Evolutionary conservation across 1,140 invertebrate species (phyloP), one percentile per base, ranked within the genome.

Genomic region (Hyposmocoma kahamanoa): DNA sequence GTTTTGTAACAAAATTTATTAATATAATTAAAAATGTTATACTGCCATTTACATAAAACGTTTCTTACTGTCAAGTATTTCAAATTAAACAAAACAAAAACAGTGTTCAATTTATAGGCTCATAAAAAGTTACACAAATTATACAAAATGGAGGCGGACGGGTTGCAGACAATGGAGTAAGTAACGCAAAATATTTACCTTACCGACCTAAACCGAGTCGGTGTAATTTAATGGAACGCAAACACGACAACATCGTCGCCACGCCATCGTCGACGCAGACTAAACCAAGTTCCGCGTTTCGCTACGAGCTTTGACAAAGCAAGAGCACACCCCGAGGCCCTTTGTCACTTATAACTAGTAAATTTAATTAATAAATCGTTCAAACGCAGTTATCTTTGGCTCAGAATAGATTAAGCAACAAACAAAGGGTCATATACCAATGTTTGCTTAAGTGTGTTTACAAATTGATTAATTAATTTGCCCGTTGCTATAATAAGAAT

Each of bases 211-310:
- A 68, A 59, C 56, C 54, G 53, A 49, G 50, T 66, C 70, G 53
- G 63, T 70, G 63, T 68, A 76, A 76, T 79, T 74, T 69, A 73
- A 75, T 68, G 67, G 57, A 72, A 70, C 58, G 65, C 67, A 74
- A 75, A 75, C 65, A 77, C 59, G 60, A 67, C 62, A 72, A 72
- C 67, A 70, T 58, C 62, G 50, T 62, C 58, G n/a, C n/a, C 65
- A 77, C 59, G 60, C 65, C 62, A 72, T 70, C 67, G 68, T 58
- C 62, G 50, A 60, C 58, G 52, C 64, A 66, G 59, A 67, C 67
- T 61, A 68, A 69, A 62, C 62, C 50, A 66, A 70, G 55, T 67
- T 72, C 63, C 19, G 50, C 39, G 45, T 58, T 59, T 53, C 56
- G 48, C 41, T 42, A 53, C 50, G 42, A 58, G 47, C 46, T 59